A percentile compares a stretch with the other conserved stretches of the same genome.
phyloP scores from a whole-genome alignment of 2,797 vertebrate genomes.

The Darevskia nairensis region DNA sequence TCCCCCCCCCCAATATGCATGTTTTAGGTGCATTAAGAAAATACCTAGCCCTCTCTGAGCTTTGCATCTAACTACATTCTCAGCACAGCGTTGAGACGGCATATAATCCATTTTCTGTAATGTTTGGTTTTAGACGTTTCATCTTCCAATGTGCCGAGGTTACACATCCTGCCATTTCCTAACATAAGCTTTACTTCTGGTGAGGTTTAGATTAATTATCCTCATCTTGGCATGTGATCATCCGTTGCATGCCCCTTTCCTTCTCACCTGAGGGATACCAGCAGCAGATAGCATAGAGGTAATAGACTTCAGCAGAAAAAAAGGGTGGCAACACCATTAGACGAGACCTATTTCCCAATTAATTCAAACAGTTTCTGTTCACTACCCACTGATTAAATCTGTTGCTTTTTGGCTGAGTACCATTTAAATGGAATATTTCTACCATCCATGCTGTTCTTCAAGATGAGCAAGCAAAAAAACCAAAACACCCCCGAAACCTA shows the following conservation, averaged over 20 bases:
- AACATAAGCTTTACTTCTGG: conserved; percentile 42
- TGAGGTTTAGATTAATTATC: conserved; percentile 41
- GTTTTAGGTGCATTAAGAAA: conserved; percentile 17
- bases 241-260: not conserved
- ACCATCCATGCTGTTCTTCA: conserved; percentile 15
- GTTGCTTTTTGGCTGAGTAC: conserved; percentile 46
- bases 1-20: conserved; percentile 4
- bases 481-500: not conserved
- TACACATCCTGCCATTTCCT: conserved; percentile 16
- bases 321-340: conserved; percentile 27
- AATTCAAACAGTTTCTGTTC: conserved; percentile 58
- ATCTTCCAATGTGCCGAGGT: not conserved
- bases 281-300: conserved; percentile 43
- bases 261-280: conserved; percentile 31
- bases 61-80: not conserved
- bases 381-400: conserved; percentile 50
- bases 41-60: not conserved
- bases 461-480: conserved; percentile 29
- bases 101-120: not conserved
- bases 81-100: not conserved
- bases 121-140: conserved; percentile 23
- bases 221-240: conserved; percentile 39
- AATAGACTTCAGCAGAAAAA: conserved; percentile 44
- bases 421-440: conserved; percentile 33
- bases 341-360: conserved; percentile 54